Evolutionary conservation across 2,888 invertebrate species (phyloP).

Genomic region (Cheilosia variabilis): DNA sequence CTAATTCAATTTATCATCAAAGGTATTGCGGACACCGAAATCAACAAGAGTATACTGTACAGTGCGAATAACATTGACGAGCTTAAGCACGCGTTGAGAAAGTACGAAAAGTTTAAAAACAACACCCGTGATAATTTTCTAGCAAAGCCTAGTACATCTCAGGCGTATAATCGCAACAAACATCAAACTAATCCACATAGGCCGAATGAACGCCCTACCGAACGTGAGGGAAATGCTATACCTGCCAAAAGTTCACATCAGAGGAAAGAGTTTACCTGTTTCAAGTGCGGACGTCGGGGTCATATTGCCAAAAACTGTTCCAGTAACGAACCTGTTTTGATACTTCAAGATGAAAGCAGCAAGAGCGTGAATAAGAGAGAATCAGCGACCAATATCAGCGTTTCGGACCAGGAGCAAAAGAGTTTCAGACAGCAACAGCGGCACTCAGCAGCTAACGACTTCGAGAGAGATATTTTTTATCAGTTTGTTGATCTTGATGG

Average conservation of each 20-base stretch:
- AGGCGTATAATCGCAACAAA: slow-evolving; percentile 14
- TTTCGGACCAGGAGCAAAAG: not conserved
- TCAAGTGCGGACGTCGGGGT: slow-evolving; percentile 42
- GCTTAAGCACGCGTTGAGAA: slow-evolving; percentile 28
- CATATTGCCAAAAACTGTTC: slow-evolving; percentile 44
- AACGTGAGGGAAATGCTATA: slow-evolving; percentile 32
- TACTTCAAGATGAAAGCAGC: not conserved
- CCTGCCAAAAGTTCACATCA: not conserved
- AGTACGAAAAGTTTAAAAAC: slow-evolving; percentile 29
- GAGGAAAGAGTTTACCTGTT: slow-evolving; percentile 39
- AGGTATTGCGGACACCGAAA: slow-evolving; percentile 34
- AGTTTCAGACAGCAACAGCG: too few relatives aligned
- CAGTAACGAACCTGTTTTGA: slow-evolving; percentile 19
- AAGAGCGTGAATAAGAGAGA: too few relatives aligned
- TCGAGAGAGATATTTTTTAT: too few relatives aligned
- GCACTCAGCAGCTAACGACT: too few relatives aligned
- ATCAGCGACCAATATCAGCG: too few relatives aligned
- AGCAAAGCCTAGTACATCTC: slow-evolving; percentile 32
- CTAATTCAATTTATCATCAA: slow-evolving; percentile 47
- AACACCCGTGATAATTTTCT: slow-evolving; percentile 24
- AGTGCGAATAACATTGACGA: slow-evolving; percentile 26
- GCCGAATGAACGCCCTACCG: slow-evolving; percentile 2
- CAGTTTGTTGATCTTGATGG: too few relatives aligned
- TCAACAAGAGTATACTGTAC: slow-evolving; percentile 45
- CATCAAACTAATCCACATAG: slow-evolving; percentile 1